Evolutionary conservation across 2,113 vertebrate genomes (phyloP), one percentile per base, ranked within the genome.

Genomic region (Platysteira castanea): DNA sequence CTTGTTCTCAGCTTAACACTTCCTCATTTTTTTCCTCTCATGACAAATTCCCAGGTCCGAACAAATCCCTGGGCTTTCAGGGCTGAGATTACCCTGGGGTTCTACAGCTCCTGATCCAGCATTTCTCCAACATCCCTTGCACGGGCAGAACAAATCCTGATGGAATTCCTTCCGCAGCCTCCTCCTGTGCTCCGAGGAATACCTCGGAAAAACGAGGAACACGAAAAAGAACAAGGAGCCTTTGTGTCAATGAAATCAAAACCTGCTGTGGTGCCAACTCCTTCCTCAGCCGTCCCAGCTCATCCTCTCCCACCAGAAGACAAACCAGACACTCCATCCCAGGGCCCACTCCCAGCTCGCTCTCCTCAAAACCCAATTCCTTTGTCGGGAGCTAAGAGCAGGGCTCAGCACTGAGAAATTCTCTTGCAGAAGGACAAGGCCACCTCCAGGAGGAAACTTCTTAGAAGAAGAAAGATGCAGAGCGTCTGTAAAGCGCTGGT

Each of bases 61-160:
- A 60, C 35, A 93, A 88, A 92, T 79, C 61, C 79, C 63, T 20
- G 13, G 56, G 33, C 13, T 79, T 75, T 70, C 64, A 19, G 13
- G 2, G 26, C 8, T 27, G 54, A 54, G 54, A 35, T 23, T 53
- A 12, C 68, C 11, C n/a, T 5, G 47, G 7, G n/a, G 31, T 52
- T 89, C 67, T 23, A 2, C 17, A 44, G 20, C 59, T 84, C 54
- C 80, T 30, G 20, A 33, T 4, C 56, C 31, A 47, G 15, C 1
- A 3, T 33, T 6, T 60, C 64, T 16, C 15, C 0, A 4, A 6
- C 4, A 1, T 41, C 35, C 21, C 37, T 44, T 14, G 63, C 23
- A 37, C 33, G 13, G 33, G 20, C 41, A 50, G 21, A 84, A 35
- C 41, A 81, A 83, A 89, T 61, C 50, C 39, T 24, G 37, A 31